These are phyloP conservation scores for Scortum barcoo DNA, from an alignment of 2,113 vertebrate species.

Conservation along the genomic window DNA sequence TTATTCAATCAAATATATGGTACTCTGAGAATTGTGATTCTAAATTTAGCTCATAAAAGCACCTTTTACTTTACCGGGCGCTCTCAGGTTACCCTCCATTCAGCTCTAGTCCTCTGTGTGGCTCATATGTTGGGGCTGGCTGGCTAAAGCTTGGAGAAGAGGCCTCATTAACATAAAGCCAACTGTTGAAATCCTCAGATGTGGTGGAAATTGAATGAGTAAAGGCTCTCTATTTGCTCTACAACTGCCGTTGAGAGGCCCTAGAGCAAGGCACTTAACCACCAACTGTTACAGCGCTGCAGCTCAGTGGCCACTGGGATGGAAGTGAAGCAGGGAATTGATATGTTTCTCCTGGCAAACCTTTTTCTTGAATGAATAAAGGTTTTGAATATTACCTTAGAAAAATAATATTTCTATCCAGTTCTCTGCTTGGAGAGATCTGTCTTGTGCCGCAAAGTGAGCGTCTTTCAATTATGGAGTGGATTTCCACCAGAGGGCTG, in stretches of 20 bases:
- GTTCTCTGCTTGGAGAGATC: background rate
- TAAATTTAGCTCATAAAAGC: background rate
- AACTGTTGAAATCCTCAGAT: conserved; percentile 24
- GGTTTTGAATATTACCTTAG: background rate
- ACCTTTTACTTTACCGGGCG: background rate
- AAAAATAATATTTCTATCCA: background rate
- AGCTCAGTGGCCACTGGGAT: conserved; percentile 8
- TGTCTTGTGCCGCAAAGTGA: background rate
- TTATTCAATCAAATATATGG: background rate
- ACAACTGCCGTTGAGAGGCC: conserved; percentile 13
- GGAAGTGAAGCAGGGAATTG: conserved; percentile 7
- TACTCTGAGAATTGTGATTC: background rate
- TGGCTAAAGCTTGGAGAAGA: background rate
- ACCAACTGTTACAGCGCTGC: background rate
- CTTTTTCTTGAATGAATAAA: background rate
- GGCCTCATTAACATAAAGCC: background rate
- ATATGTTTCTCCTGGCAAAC: background rate
- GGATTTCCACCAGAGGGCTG: conserved; percentile 53
- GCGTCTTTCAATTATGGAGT: conserved; percentile 50
- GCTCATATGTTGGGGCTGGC: background rate
- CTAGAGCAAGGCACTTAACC: conserved; percentile 37
- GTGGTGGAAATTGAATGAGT: conserved; percentile 6
- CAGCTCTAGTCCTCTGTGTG: background rate
- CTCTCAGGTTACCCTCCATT: background rate
- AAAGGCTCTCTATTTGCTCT: conserved; percentile 30